A percentile compares a stretch with the other conserved stretches of the same genome.
Evolutionary conservation across 1,140 invertebrate genomes (phyloP).

Genomic region (Polypedilum pembai): DNA sequence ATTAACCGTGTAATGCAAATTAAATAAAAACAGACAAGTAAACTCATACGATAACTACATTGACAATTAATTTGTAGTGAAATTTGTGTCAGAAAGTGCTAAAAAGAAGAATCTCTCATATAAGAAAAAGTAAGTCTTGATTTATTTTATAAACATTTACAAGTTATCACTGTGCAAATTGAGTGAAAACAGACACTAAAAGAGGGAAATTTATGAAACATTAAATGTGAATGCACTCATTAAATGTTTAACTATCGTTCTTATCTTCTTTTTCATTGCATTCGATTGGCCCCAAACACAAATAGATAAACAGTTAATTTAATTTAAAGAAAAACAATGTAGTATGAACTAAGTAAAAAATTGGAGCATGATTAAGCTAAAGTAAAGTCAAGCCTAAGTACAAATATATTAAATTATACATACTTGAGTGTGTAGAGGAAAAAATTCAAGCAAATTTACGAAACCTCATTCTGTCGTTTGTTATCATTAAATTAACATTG

Average conservation of each 20-base stretch:
- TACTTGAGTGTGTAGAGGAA: background rate
- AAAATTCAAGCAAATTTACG: background rate
- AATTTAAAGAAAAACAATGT: slow-evolving; percentile 7
- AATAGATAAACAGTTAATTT: slow-evolving; percentile 12
- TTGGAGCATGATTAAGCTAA: slow-evolving; percentile 17
- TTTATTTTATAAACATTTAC: background rate
- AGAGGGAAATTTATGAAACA: background rate
- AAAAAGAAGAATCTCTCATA: background rate
- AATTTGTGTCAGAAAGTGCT: background rate
- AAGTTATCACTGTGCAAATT: background rate
- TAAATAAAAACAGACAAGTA: background rate
- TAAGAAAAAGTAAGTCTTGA: background rate
- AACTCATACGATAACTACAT: background rate
- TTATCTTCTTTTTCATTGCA: background rate
- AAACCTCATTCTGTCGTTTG: slow-evolving; percentile 16
- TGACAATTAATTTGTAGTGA: background rate
- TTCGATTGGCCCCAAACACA: background rate
- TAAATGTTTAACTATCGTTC: background rate
- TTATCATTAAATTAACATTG: slow-evolving; percentile 19
- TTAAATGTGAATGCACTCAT: background rate
- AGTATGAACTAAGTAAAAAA: slow-evolving; percentile 4
- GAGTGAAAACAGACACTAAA: background rate
- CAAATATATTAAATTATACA: slow-evolving; percentile 5
- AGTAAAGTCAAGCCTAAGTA: slow-evolving; percentile 2
- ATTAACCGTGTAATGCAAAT: background rate